Evolutionary conservation across 1,140 invertebrate genomes (phyloP).

Genomic region (Drosophila parabipectinata): DNA sequence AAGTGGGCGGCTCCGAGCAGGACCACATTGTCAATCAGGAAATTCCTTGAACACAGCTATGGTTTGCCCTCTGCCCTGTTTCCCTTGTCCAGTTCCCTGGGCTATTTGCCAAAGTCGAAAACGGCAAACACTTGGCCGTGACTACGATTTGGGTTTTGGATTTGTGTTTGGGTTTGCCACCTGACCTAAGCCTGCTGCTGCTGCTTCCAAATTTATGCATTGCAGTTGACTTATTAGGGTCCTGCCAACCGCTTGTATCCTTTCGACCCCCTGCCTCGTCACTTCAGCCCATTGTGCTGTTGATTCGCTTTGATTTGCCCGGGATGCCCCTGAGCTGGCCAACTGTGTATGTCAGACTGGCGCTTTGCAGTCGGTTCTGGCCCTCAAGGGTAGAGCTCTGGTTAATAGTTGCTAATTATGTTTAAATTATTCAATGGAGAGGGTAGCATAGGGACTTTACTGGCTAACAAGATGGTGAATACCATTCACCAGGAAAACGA

Average conservation of each 20-base stretch:
- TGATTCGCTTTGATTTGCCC: conserved; percentile 63
- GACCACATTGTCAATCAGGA: conserved; percentile 71
- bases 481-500: too few species aligned
- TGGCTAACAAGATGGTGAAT: not conserved
- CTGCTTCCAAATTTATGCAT: conserved; percentile 69
- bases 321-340: conserved; percentile 31
- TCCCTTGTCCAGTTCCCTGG: not conserved
- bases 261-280: not conserved
- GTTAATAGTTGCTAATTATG: conserved; percentile 76
- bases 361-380: conserved; percentile 37
- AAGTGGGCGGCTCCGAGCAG: conserved; percentile 10
- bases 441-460: conserved; percentile 11
- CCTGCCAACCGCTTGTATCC: not conserved
- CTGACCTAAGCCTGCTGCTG: conserved; percentile 25
- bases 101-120: conserved; percentile 63
- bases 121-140: conserved; percentile 64
- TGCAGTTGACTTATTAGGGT: conserved; percentile 77
- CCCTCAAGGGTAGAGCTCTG: conserved; percentile 20
- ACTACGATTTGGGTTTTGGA: conserved; percentile 20
- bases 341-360: conserved; percentile 52
- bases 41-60: conserved; percentile 52
- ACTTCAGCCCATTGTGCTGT: conserved; percentile 29
- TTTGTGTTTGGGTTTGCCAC: conserved; percentile 36
- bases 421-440: conserved; percentile 68
- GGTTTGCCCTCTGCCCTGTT: conserved; percentile 8